These are phyloP conservation scores for Tigriopus californicus DNA, from an alignment of 2,888 invertebrate species.

Conservation along the genomic window DNA sequence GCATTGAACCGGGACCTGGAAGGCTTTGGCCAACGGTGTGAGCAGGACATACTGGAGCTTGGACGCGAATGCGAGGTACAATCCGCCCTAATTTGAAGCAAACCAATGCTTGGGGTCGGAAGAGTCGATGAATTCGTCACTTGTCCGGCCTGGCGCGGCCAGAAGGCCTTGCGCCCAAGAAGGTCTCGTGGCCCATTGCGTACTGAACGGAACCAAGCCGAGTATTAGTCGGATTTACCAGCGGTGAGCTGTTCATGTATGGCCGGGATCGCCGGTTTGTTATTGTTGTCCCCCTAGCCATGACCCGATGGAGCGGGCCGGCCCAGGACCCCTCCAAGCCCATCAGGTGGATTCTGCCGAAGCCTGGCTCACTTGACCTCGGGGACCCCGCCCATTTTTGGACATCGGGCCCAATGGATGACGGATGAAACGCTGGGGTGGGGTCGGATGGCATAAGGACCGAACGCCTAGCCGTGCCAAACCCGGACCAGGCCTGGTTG, in stretches of 20 bases:
- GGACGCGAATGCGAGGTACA: slow-evolving; percentile 31
- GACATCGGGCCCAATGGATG: slow-evolving; percentile 43
- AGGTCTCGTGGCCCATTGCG: slow-evolving; percentile 33
- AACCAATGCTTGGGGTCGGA: slow-evolving; percentile 35
- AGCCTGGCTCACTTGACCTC: background rate
- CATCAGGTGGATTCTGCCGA: slow-evolving; percentile 20
- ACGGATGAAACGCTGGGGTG: slow-evolving; percentile 35
- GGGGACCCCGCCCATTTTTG: slow-evolving; percentile 30
- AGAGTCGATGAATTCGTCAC: slow-evolving; percentile 33
- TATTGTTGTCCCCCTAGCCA: slow-evolving; percentile 37
- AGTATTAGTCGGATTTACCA: slow-evolving; percentile 30
- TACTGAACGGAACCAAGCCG: slow-evolving; percentile 29
- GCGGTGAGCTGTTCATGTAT: slow-evolving; percentile 32
- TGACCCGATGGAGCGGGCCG: slow-evolving; percentile 40
- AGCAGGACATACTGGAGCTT: slow-evolving; percentile 31
- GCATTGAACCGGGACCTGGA: slow-evolving; percentile 29
- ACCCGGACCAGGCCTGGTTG: slow-evolving; percentile 22
- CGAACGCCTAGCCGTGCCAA: slow-evolving; percentile 32
- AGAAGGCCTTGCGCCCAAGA: slow-evolving; percentile 36
- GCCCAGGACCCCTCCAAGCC: slow-evolving; percentile 22
- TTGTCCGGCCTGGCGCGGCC: slow-evolving; percentile 33
- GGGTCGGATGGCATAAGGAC: slow-evolving; percentile 38
- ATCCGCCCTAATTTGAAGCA: slow-evolving; percentile 31
- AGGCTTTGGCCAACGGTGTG: slow-evolving; percentile 33
- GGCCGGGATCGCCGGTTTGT: slow-evolving; percentile 34